Conservation (phyloP, 2,797 vertebrate genomes). For the Loris lydekkerianus region DNA sequence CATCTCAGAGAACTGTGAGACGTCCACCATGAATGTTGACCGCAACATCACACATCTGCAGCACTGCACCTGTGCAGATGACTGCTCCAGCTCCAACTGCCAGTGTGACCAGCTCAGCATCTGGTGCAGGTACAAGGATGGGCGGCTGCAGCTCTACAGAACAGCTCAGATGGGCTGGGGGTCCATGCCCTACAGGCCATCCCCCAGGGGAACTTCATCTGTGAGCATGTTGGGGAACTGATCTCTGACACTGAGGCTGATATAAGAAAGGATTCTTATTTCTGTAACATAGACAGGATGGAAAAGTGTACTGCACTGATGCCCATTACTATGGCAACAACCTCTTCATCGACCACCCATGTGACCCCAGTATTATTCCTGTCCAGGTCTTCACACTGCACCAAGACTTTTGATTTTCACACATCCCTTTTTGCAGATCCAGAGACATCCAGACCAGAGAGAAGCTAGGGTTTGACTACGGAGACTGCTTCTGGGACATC, state of each 20-base stretch:
- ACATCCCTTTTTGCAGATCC: slow-evolving; percentile 97
- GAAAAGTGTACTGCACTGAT: slow-evolving; percentile 97
- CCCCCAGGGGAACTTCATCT: slow-evolving; percentile 96
- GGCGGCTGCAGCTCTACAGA: slow-evolving; percentile 95
- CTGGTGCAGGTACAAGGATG: slow-evolving; percentile 98
- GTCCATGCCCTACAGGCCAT: slow-evolving; percentile 95
- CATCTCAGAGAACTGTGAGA: slow-evolving; percentile 97
- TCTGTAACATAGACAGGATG: slow-evolving; percentile 97
- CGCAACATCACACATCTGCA: slow-evolving; percentile 97
- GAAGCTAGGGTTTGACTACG: slow-evolving; percentile 96
- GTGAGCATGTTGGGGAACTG: slow-evolving; percentile 97
- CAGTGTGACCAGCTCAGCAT: slow-evolving; percentile 97
- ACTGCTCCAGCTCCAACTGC: slow-evolving; percentile 96
- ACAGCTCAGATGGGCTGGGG: slow-evolving; percentile 97
- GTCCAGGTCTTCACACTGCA: slow-evolving; percentile 97
- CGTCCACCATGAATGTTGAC: slow-evolving; percentile 97
- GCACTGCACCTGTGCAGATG: slow-evolving; percentile 95
- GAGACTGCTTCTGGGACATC: slow-evolving; percentile 97
- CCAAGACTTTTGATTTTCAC: slow-evolving; percentile 95
- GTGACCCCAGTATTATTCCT: slow-evolving; percentile 97
- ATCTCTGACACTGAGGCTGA: slow-evolving; percentile 97
- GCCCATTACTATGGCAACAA: slow-evolving; percentile 97
- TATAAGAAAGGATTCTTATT: slow-evolving; percentile 95
- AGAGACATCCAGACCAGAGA: slow-evolving; percentile 95
- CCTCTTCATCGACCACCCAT: slow-evolving; percentile 97